Base-by-base conservation (phyloP, 2,888 invertebrate species). In the Hecatera dysodea region DNA sequence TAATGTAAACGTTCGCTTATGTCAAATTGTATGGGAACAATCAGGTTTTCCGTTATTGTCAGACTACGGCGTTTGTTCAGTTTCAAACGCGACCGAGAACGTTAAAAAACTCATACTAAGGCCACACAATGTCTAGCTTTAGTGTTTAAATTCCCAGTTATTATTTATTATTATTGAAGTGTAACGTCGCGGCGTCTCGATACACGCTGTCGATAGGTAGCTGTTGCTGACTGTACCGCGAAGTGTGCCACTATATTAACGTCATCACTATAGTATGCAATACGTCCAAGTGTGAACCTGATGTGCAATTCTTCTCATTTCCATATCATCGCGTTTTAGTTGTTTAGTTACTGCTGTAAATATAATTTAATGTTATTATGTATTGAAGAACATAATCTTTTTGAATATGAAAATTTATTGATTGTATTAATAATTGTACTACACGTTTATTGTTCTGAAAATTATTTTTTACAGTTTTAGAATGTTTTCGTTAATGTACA, bases 231-330 rank as follows among this genome's bases (percentile, higher is more conserved):
- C 70, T 83, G 88, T 83, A 76, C 78, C 78, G 73, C 72, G 86
- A 72, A 72, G 76, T 79, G 82, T 87, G 91, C 91, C 90, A 89
- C 90, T 86, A 78, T 83, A 83, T 82, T 52, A 80, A 84, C 86
- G 89, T 90, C 90, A 88, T 88, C 91, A 88, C 85, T 85, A 86
- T 86, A 87, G 87, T 90, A 90, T 90, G 92, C 93, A 92, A 93
- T 93, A 92, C 94, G 95, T 96, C 95, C 95, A 95, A 90, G 89
- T 92, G 90, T 92, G 89, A 94, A 94, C 90, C 90, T 91, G 86
- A 92, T 95, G 95, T 96, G 95, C 95, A 96, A 96, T 95, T 95
- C 90, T 93, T 93, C 91, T 95, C 91, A 93, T 95, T 95, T 95
- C 93, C 94, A 94, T 95, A 93, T 94, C 93, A 91, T 92, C 92